Percentiles rank a stretch among this genome's conserved stretches.
Conservation (phyloP, 2,113 vertebrate species). For the Galeopterus variegatus region DNA sequence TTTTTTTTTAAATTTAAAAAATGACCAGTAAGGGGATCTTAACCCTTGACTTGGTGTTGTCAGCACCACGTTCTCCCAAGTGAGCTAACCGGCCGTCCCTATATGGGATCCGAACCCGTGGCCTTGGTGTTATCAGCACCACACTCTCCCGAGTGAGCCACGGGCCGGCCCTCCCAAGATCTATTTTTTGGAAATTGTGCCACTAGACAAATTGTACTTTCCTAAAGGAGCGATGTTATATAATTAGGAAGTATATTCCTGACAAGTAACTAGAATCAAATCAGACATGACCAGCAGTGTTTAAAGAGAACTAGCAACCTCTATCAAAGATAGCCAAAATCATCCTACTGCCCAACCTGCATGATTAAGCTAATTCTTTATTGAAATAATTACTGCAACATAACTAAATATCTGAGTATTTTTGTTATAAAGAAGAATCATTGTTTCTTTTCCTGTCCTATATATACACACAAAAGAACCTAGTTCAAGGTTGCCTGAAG, state of each 20-base stretch:
- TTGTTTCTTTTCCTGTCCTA: slow-evolving; percentile 24
- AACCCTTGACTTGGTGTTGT: too few species aligned
- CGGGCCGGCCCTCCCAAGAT: background rate
- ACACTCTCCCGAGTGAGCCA: too few species aligned
- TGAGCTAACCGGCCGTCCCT: too few species aligned
- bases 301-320: slow-evolving; percentile 36
- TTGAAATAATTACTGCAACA: background rate
- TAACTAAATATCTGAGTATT: background rate
- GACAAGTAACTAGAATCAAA: slow-evolving; percentile 34
- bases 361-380: background rate
- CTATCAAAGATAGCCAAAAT: background rate
- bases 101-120: too few species aligned
- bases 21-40: too few species aligned
- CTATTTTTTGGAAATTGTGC: slow-evolving; percentile 11
- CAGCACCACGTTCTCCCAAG: too few species aligned
- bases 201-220: slow-evolving; percentile 9
- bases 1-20: background rate
- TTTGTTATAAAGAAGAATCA: background rate
- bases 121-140: too few species aligned
- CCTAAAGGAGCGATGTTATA: slow-evolving; percentile 30
- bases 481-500: background rate
- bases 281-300: background rate
- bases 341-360: background rate
- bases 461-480: background rate
- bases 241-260: background rate